Conservation (phyloP, 2,888 invertebrate genomes). For the Hirtodrosophila alboralis region DNA sequence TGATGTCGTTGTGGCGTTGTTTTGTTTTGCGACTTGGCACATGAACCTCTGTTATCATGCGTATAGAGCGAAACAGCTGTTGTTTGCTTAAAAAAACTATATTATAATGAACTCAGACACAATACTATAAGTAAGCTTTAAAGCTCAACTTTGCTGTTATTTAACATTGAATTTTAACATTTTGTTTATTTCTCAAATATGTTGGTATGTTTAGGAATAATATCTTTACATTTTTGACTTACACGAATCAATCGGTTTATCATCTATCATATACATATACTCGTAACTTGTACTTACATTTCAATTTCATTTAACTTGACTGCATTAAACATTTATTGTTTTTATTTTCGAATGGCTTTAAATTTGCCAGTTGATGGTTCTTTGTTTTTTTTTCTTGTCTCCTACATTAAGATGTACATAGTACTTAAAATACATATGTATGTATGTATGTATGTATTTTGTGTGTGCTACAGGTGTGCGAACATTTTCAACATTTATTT, state of each 20-base stretch:
- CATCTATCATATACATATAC: constrained; percentile 19
- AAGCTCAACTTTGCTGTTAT: constrained; percentile 13
- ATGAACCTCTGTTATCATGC: constrained; percentile 33
- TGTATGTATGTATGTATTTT: constrained; percentile 20
- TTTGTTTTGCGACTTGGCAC: constrained; percentile 25
- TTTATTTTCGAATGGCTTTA: constrained; percentile 25
- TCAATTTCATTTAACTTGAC: constrained; percentile 46
- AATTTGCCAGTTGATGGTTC: constrained; percentile 4
- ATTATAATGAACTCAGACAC: neutral
- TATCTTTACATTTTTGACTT: constrained; percentile 59
- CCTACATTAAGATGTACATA: constrained; percentile 20
- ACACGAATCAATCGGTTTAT: constrained; percentile 15
- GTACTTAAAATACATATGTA: constrained; percentile 21
- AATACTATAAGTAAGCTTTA: constrained; percentile 9
- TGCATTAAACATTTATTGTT: constrained; percentile 39
- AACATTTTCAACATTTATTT: constrained; percentile 57
- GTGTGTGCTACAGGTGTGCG: constrained; percentile 52
- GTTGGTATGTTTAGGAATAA: constrained; percentile 57
- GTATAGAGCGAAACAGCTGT: neutral
- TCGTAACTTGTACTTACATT: constrained; percentile 47
- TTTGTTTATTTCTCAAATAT: constrained; percentile 54
- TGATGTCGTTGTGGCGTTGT: constrained; percentile 12
- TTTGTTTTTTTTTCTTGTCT: neutral
- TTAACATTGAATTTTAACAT: constrained; percentile 54
- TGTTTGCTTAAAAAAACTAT: neutral